Conservation (phyloP, 2,888 invertebrate genomes). For the Pocota personata region DNA sequence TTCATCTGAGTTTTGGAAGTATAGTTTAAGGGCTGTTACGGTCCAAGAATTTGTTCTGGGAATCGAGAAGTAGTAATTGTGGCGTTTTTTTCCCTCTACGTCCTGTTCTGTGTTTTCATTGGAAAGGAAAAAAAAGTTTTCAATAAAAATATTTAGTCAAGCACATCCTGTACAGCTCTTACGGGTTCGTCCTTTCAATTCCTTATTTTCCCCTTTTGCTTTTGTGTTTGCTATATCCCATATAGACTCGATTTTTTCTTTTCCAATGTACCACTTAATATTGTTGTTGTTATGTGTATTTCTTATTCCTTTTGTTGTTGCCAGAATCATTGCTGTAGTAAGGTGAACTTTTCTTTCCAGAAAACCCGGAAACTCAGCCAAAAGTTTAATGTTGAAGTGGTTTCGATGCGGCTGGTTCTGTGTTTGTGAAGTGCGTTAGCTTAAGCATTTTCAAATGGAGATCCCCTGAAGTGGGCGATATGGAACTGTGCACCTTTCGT, state of each 20-base stretch:
- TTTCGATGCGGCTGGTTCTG: constrained; percentile 18
- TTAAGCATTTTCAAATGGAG: constrained; percentile 29
- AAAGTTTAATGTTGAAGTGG: constrained; percentile 44
- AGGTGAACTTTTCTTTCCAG: constrained; percentile 16
- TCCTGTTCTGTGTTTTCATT: constrained; percentile 12
- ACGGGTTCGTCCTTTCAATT: constrained; percentile 9
- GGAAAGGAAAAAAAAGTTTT: not conserved
- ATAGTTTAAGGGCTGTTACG: not conserved
- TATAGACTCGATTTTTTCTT: not conserved
- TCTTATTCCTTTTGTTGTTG: not conserved
- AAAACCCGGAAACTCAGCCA: constrained; percentile 13
- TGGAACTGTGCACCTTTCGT: not conserved
- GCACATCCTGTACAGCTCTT: constrained; percentile 47
- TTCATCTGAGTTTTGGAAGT: not conserved
- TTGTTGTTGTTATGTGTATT: constrained; percentile 9
- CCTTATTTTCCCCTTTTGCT: not conserved
- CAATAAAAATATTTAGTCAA: constrained; percentile 58
- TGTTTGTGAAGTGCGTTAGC: constrained; percentile 19
- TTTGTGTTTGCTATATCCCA: not conserved
- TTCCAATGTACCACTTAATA: constrained; percentile 6
- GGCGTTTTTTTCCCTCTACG: not conserved
- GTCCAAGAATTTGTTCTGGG: constrained; percentile 11
- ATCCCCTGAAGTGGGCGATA: not conserved
- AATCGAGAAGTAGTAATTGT: constrained; percentile 31
- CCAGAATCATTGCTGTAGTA: constrained; percentile 15